Conservation (phyloP, 2,888 invertebrate genomes). For the Lordiphosa fenestrarum region DNA sequence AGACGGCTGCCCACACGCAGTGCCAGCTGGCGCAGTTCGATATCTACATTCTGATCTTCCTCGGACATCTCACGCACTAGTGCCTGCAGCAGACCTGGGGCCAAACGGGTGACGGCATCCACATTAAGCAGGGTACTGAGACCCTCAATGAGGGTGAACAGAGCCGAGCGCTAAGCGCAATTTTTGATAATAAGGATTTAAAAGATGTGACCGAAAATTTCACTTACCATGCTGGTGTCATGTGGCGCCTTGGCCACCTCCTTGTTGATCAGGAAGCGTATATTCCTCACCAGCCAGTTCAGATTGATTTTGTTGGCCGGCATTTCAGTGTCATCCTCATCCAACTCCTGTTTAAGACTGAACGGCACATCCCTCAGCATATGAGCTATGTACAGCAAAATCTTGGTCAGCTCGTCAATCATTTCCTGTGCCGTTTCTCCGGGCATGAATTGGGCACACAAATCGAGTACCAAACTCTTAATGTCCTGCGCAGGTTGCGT, state of each 20-base stretch:
- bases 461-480: constrained; percentile 86
- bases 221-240: constrained; percentile 86
- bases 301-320: constrained; percentile 83
- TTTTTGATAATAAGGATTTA: not conserved
- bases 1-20: constrained; percentile 88
- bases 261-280: constrained; percentile 88
- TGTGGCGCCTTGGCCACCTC: constrained; percentile 89
- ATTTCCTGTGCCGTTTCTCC: constrained; percentile 86
- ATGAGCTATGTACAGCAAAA: constrained; percentile 86
- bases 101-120: constrained; percentile 82
- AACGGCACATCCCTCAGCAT: constrained; percentile 83
- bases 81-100: constrained; percentile 87
- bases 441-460: constrained; percentile 87
- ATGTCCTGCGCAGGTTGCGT: constrained; percentile 84
- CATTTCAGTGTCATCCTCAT: constrained; percentile 59
- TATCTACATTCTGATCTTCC: constrained; percentile 84
- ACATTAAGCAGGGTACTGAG: constrained; percentile 84
- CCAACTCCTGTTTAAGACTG: constrained; percentile 53
- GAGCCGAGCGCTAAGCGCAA: constrained; percentile 85
- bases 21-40: constrained; percentile 84
- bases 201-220: not conserved
- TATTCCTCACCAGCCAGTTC: constrained; percentile 87
- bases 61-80: constrained; percentile 90
- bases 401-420: constrained; percentile 86
- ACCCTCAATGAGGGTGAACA: constrained; percentile 92